Evolutionary conservation across 2,888 invertebrate species (phyloP), one percentile per base, ranked within the genome.

Genomic region (Synanthedon formicaeformis): DNA sequence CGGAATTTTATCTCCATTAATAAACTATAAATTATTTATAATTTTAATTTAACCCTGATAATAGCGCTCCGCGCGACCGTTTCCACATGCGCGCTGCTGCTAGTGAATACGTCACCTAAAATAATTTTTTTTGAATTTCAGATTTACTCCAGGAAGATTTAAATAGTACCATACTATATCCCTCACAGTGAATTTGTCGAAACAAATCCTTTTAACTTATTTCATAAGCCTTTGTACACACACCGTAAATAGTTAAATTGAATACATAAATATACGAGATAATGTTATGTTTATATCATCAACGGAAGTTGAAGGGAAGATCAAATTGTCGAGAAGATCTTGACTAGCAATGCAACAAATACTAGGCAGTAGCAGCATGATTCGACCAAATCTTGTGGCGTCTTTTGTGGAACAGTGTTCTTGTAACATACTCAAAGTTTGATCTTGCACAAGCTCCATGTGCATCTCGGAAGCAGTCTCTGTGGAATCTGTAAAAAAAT

Each of bases 401-500:
- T 78, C 77, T 54, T 78, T 80, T 12, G 72, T 64, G 0, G 73
- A 66, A 64, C 92, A 92, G 70, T 94, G 92, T 62, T 94, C 93
- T 63, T 93, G 92, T 23, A 96, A 82, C 77, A 93, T 92, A 4
- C 92, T 87, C 56, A 95, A 91, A 0, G 94, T 93, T 73, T 95
- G 94, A 61, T 96, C 95, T 81, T 96, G 96, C 1, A 95, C 78
- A 50, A 92, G 88, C 61, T 89, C 91, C 56, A 92, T 85, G 59
- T 92, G 89, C 4, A 66, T 54, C 1, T 66, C 60, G 10, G 61
- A 53, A 2, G 64, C 55, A 5, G 56, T 56, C 4, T 80, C 75
- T 12, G 67, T 55, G 2, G 61, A 58, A 58, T 78, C 81, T 34
- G 34, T 10, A 34, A 34, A 34, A 34, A 34, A 34, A 3, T 34